Evolutionary conservation across 2,888 invertebrate species (phyloP), one percentile per base, ranked within the genome.

Genomic region (Lepidocyrtoides sp.): DNA sequence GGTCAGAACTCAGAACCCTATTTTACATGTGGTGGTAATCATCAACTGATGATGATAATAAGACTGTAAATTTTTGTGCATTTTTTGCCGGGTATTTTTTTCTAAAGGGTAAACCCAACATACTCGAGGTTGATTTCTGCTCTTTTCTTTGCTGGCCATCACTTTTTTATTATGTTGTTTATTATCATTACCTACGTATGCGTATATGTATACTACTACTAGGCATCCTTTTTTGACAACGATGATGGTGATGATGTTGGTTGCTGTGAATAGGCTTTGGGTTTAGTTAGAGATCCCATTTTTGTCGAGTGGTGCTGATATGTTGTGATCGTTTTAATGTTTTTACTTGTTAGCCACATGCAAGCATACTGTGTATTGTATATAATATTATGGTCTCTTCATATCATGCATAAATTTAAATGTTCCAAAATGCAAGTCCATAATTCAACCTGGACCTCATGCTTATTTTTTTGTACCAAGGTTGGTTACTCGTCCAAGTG

Each of bases 1-100:
- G 82, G 89, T 82, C 89, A 88, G 79, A 54, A n/a, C n/a, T n/a
- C n/a, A n/a, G 51, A 63, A 29, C 51, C 14, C 32, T 75, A 48
- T 77, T 51, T 10, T 48, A n/a, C 29, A 51, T 75, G 48, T 48
- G 75, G 36, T 14, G 75, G 20, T 69, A 17, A 23, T 41, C 14
- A 29, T 72, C 8, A 63, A 29, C 51, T 29, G 14, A 48, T 69
- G 69, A 8, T 41, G 17, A 69, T 69, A 23, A 69, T n/a, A n/a
- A 20, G 36, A 69, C 82, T 66, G 23, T 60, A 57, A 84, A 84
- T n/a, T 8, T 44, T 75, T 48, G n/a, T 32, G 51, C n/a, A 17
- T 60, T 88, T 88, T 66, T 79, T 54, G 63, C 87, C 63, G 66
- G 36, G 69, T 36, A 82, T 60, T 85, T 77, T 85, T 85, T 85